Evolutionary conservation across 2,888 invertebrate species (phyloP), one percentile per base, ranked within the genome.

Genomic region (Drosophila paranaensis): DNA sequence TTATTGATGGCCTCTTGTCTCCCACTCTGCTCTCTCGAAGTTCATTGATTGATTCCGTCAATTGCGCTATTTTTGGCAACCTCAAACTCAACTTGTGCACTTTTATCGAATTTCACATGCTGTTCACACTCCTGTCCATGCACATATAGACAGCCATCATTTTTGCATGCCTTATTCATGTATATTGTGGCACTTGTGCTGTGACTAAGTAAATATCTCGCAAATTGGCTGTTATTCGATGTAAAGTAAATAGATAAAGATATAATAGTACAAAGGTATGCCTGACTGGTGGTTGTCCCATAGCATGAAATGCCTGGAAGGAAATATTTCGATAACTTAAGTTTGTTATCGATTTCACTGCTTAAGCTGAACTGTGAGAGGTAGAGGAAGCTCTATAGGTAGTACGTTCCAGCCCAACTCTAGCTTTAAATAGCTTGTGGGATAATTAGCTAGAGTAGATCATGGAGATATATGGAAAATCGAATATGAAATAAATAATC

Each of bases 11-110:
- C 30, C 37, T 16, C 25, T 43, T 16, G 40, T 42, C 35, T 11
- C n/a, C 30, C 30, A 40, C 16, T 25, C 30, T 43, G 45, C 48
- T 27, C 13, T 54, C 51, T 43, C 14, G 45, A 33, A 66, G 54
- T 74, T 64, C 74, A 74, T 74, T 76, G 75, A 78, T 76, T 76
- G 75, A 45, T 62, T 77, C 33, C 33, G 37, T 53, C 62, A 67
- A 67, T 67, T 75, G 57, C 33, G 42, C 65, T 65, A 74, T 79
- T 79, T 79, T 75, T 71, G 74, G 75, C 53, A 60, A 8, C 35
- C 20, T 6, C 11, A n/a, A n/a, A n/a, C 30, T 33, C 48, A 16
- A 30, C 35, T 33, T 63, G 14, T 33, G 40, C 35, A 43, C 20
- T 42, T 37, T 40, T 42, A 55, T 51, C 35, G 20, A 71, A 42